Percentiles rank a stretch among this genome's conserved stretches.
phyloP scores from a whole-genome alignment of 2,113 vertebrate genomes.

The Salvator merianae region DNA sequence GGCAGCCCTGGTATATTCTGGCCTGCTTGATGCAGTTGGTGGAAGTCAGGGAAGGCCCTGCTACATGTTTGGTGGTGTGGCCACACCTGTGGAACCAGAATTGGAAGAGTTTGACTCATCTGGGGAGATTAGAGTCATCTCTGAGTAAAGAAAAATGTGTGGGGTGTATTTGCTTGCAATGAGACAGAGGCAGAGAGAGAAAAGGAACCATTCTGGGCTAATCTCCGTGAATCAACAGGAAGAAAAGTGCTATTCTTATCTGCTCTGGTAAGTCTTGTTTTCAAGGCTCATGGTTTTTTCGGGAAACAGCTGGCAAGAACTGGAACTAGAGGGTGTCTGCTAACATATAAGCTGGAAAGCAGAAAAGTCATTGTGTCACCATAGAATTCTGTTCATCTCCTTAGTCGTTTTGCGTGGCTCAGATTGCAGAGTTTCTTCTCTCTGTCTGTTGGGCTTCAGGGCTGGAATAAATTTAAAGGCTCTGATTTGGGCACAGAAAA shows the following conservation, averaged over 20 bases:
- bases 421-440: not conserved
- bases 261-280: not conserved
- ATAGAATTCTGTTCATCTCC: too few species aligned
- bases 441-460: not conserved
- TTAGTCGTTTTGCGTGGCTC: too few species aligned
- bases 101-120: not conserved
- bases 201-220: not conserved
- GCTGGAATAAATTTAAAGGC: not conserved
- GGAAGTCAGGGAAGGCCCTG: not conserved
- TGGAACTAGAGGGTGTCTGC: not conserved
- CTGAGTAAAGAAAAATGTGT: not conserved
- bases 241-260: not conserved
- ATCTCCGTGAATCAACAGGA: not conserved
- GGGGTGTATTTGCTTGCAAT: not conserved
- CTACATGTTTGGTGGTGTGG: too few species aligned
- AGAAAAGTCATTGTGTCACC: not conserved
- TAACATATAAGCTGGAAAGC: not conserved
- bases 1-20: too few species aligned
- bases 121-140: not conserved
- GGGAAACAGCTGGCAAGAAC: too few species aligned
- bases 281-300: not conserved
- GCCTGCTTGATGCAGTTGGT: too few species aligned
- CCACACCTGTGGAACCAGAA: slow-evolving; percentile 22
- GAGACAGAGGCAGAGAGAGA: too few species aligned
- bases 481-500: not conserved